phyloP scores from a whole-genome alignment of 2,113 vertebrate genomes.

The Mastomys coucha region DNA sequence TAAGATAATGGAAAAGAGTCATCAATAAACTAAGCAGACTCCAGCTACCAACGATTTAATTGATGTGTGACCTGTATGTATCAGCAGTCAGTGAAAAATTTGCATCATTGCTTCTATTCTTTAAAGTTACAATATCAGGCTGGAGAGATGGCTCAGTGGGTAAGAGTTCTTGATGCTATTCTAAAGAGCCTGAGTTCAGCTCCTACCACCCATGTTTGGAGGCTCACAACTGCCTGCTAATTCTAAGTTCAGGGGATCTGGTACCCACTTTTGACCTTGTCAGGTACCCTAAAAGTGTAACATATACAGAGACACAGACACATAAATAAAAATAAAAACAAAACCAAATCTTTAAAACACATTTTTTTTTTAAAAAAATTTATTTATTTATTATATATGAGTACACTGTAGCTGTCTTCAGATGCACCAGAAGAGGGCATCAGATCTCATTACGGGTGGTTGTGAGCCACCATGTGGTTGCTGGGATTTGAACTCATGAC shows the following conservation, averaged over 20 bases:
- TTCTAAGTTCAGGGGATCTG: not conserved
- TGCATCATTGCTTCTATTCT: not conserved
- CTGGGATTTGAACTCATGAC: too few species aligned
- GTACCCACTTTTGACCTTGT: not conserved
- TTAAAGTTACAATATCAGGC: not conserved
- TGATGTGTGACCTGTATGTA: not conserved
- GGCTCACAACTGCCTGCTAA: not conserved
- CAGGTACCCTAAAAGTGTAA: too few species aligned
- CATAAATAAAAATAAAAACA: not conserved
- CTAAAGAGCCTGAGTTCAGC: not conserved
- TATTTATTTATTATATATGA: too few species aligned
- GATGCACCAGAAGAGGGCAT: too few species aligned
- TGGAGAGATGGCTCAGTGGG: not conserved
- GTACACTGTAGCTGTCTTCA: too few species aligned
- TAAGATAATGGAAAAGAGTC: not conserved
- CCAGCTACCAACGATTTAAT: conserved; percentile 4
- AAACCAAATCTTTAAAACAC: not conserved
- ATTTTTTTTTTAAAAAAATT: too few species aligned
- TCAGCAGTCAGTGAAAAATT: conserved; percentile 1
- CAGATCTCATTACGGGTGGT: too few species aligned
- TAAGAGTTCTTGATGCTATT: not conserved
- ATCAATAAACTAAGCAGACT: conserved; percentile 4
- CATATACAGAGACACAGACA: not conserved
- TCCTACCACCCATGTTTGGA: not conserved
- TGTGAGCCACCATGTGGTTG: too few species aligned